A percentile compares a stretch with the other conserved stretches of the same genome.
Evolutionary conservation across 2,113 vertebrate species (phyloP).

Genomic region (Gambusia affinis): DNA sequence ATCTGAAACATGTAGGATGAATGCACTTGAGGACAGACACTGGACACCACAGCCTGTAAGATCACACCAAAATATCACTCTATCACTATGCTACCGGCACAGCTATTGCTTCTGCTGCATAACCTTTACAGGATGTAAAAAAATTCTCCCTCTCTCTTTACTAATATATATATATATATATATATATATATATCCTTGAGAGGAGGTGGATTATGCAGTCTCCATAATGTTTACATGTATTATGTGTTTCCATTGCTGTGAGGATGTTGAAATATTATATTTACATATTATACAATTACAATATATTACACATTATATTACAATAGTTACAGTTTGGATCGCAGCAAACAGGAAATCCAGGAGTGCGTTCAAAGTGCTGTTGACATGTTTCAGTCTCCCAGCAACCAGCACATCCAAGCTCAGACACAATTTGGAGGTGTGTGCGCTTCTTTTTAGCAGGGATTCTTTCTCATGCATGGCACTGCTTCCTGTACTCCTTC

Average conservation of each 20-base stretch:
- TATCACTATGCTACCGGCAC: too few relatives aligned
- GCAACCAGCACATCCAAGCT: not conserved
- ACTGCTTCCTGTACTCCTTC: not conserved
- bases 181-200: too few relatives aligned
- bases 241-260: not conserved
- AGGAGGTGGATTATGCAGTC: too few relatives aligned
- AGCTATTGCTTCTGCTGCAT: too few relatives aligned
- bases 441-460: not conserved
- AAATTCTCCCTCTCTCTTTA: too few relatives aligned
- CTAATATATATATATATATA: too few relatives aligned
- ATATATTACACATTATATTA: not conserved
- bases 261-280: not conserved
- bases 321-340: not conserved
- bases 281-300: not conserved
- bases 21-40: too few relatives aligned
- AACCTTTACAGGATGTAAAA: too few relatives aligned
- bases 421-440: not conserved
- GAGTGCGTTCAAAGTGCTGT: not conserved
- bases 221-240: too few relatives aligned
- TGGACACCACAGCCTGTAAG: too few relatives aligned
- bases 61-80: too few relatives aligned
- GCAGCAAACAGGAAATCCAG: not conserved
- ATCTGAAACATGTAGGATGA: too few relatives aligned
- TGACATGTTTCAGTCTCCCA: not conserved
- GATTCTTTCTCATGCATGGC: not conserved